These are phyloP conservation scores for Eudyptes chrysolophus DNA, from an alignment of 2,113 vertebrate genomes.

Conservation along the genomic window DNA sequence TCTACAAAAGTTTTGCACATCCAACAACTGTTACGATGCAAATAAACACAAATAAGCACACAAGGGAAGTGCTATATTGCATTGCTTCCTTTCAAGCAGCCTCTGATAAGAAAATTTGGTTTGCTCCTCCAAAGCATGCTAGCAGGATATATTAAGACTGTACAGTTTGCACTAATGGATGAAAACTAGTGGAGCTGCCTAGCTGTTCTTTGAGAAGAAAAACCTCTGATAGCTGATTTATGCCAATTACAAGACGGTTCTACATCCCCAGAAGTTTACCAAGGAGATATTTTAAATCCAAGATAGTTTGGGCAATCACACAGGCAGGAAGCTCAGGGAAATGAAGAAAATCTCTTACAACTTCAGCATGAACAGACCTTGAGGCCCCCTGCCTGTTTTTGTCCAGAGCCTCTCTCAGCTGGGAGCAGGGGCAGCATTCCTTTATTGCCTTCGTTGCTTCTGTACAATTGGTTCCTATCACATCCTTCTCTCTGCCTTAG, in stretches of 20 bases:
- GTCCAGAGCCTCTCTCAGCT: background rate
- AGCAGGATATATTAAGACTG: background rate
- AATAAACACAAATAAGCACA: background rate
- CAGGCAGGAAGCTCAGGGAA: background rate
- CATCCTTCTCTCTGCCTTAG: background rate
- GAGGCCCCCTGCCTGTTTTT: background rate
- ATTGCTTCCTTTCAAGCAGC: background rate
- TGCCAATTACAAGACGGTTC: background rate
- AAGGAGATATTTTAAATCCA: background rate
- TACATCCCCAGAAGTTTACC: background rate
- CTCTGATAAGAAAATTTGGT: background rate
- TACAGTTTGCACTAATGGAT: background rate
- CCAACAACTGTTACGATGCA: fast-evolving
- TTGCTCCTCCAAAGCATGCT: background rate
- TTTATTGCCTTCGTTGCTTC: background rate
- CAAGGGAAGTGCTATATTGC: background rate
- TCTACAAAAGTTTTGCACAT: background rate
- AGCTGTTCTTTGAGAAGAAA: background rate
- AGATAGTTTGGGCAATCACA: background rate
- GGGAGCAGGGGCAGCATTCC: background rate
- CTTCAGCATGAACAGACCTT: background rate
- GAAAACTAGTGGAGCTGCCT: background rate
- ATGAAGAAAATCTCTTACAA: background rate
- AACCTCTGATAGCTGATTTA: background rate
- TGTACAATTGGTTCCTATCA: background rate